Base-by-base conservation (phyloP, 2,888 invertebrate genomes). In the Caenorhabditis virilis region DNA sequence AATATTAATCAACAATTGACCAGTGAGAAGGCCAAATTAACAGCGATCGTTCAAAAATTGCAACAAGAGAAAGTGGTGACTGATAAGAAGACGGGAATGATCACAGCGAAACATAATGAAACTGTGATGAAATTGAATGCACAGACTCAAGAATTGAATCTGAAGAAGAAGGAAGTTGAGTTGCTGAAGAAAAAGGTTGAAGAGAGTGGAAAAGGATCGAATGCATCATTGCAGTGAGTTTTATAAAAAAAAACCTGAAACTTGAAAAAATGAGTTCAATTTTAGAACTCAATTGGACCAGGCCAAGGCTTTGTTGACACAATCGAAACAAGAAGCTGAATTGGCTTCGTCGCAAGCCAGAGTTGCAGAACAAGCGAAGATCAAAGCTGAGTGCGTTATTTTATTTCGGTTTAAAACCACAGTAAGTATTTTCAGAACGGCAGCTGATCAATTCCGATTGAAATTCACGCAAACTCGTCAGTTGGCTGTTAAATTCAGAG, bases 401-500 rank as follows among this genome's bases (percentile, higher is more conserved):
- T 6, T 26, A 2, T 18, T 6, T 35, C 20, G 4, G 30, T 5
- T 27, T 16, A n/a, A n/a, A n/a, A n/a, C n/a, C n/a, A n/a, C n/a
- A 45, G n/a, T 36, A 36, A n/a, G 16, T 18, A 18, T 9, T 36
- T 18, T 33, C 20, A 41, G 33, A 1, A 0, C 3, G 0, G 43
- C 42, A 13, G 41, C 47, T 0, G 15, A 38, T 1, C 13, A 25
- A 2, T n/a, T n/a, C n/a, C n/a, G n/a, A n/a, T 22, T 3, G 6
- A 67, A 62, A 33, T 63, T 59, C 41, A 58, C 27, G 25, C 70
- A 71, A 26, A 60, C 65, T 2, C 55, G 65, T 1, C 27, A 39
- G 5, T 52, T 72, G 38, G 72, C 72, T 3, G 48, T 63, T 16
- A 69, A 56, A 36, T 72, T 56, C 33, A 50, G 72, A 11, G 61